phyloP scores from a whole-genome alignment of 1,140 invertebrate genomes.

The Camponotus floridanus region DNA sequence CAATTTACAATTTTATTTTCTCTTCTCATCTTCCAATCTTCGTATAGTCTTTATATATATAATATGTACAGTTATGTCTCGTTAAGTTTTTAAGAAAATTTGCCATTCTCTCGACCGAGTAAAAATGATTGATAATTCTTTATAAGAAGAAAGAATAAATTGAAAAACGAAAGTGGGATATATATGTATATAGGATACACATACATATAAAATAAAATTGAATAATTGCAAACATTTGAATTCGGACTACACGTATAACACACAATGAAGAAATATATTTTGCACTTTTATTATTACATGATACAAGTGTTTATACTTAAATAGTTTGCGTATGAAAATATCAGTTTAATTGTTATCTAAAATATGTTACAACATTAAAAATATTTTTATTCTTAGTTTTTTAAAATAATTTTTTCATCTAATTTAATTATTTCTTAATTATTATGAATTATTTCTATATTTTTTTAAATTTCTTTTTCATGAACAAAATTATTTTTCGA shows the following conservation, averaged over 20 bases:
- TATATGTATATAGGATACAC: neutral
- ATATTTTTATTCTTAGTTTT: neutral
- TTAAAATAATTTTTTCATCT: neutral
- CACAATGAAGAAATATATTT: conserved; percentile 68
- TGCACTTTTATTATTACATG: conserved; percentile 7
- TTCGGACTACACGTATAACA: conserved; percentile 74
- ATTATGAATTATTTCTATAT: too few relatives aligned
- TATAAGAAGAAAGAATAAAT: conserved; percentile 29
- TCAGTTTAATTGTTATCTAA: neutral
- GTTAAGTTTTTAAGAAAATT: neutral
- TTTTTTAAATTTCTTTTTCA: too few relatives aligned
- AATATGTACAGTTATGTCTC: neutral
- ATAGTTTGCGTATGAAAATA: neutral
- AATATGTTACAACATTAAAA: neutral
- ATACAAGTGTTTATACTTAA: neutral
- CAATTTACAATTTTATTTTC: neutral
- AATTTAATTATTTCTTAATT: too few relatives aligned
- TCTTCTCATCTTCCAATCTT: neutral
- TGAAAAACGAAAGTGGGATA: conserved; percentile 60
- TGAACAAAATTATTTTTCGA: too few relatives aligned
- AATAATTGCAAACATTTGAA: conserved; percentile 79
- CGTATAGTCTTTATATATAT: neutral
- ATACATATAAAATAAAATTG: conserved; percentile 63
- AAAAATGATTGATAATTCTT: neutral
- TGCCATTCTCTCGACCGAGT: neutral